Evolutionary conservation across 92 coral and sea anemone genomes (phyloP), one percentile per base, ranked within the genome.

Genomic region (Plumapathes pennacea): DNA sequence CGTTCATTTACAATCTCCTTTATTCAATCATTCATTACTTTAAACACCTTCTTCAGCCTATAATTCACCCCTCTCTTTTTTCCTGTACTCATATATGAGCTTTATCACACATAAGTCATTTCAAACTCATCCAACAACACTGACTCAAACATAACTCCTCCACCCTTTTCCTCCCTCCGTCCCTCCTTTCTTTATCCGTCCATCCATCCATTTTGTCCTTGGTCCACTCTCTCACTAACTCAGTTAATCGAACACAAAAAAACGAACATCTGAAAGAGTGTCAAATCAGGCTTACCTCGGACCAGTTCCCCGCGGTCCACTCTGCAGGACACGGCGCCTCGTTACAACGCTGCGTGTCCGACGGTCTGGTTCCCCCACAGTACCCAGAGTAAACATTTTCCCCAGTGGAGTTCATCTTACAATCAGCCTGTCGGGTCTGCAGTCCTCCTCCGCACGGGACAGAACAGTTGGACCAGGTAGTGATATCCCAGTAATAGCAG

Each of bases 371-470:
- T 27, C 19, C 60, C 4, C 36, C 38, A 7, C 78, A 69, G 21
- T 39, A 44, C 20, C 46, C 13, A 10, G 71, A 12, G 30, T 45
- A 39, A 37, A 34, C 67, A 48, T 25, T 44, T 20, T 24, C 3
- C 20, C n/a, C 50, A 23, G 14, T 51, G 13, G 38, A 4, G n/a
- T 45, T 50, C 21, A 38, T 61, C 34, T 38, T 57, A 39, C 67
- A 69, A 30, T 41, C 36, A 15, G 39, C 33, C 20, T 38, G 30
- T 11, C 71, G 63, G 26, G 38, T 56, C 51, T 42, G 57, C 25
- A 60, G 64, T 76, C 98, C 98, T 53, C 80, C 80, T 17, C 88
- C 88, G 46, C 98, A 92, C 14, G 79, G 71, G 31, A 51, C 51
- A 1, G 96, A 69, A 57, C 98, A 92, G 37, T 43, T 19, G 3